Base-by-base conservation (phyloP, 1,140 invertebrate genomes). In the Pseudomyrmex dendroicus region DNA sequence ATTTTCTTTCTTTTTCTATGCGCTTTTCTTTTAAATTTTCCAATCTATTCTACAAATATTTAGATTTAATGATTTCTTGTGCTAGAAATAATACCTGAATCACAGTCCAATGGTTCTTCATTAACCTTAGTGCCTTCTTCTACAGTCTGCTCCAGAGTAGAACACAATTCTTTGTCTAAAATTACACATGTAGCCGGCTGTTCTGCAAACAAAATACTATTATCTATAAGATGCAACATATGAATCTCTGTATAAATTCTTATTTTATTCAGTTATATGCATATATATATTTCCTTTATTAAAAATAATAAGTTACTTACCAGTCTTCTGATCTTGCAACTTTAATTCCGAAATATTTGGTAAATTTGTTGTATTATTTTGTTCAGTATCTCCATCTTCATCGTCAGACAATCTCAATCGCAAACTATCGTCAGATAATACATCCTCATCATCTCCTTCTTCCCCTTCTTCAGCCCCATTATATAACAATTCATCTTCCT, bases 361-460 rank as follows among this genome's bases (percentile, higher is more conserved):
- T 44, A 22, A 13, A 50, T 50, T 35, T 70, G 52, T 35, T 66
- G 48, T 25, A 82, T 61, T 15, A 44, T 84, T 73, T 86, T 61
- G 62, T 35, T 86, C 80, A 74, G 56, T 22, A 13, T 93, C 92
- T 44, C 93, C 92, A 68, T 92, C 93, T 35, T 93, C 92, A 68
- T 92, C 93, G 86, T 94, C 93, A 17, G 93, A 93, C n/a, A 93
- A 59, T 86, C 90, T 92, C 72, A 94, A 91, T 70, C 92, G 91
- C 22, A 93, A 88, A 82, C 92, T 93, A 72, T 92, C 92, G 85
- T 93, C 92, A 9, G 92, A 93, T 1, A 92, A 73, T 59, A 87
- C 89, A 76, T 93, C 91, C 56, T 94, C 93, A 59, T 92, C 93
- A 70, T 94, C 92, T 17, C 90, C 91, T 56, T 88, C 88, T 35